Conservation (phyloP, 2,888 invertebrate species). For the Vannuccia rotundouncinata region DNA sequence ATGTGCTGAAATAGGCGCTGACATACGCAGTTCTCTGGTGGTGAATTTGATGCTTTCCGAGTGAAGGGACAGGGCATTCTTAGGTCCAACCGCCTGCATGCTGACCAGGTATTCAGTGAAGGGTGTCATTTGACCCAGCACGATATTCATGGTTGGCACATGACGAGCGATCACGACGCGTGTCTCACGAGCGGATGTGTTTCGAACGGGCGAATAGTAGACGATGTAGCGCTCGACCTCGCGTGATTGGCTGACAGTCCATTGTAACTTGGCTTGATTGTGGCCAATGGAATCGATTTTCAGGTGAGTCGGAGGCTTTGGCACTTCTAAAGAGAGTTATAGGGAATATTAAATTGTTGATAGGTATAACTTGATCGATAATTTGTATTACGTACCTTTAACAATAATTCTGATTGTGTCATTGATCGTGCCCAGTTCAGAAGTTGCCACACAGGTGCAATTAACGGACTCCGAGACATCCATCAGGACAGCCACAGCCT, state of each 20-base stretch:
- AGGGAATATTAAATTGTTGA: not conserved
- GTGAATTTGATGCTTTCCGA: not conserved
- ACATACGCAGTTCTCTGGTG: not conserved
- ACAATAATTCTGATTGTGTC: conserved; percentile 24
- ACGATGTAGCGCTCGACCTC: not conserved
- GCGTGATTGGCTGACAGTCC: not conserved
- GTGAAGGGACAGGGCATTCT: not conserved
- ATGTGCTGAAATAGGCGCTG: not conserved
- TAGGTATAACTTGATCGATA: too few relatives aligned
- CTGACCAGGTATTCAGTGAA: not conserved
- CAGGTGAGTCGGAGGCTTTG: not conserved
- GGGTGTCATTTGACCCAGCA: not conserved
- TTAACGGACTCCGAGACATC: conserved; percentile 33
- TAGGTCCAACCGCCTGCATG: not conserved
- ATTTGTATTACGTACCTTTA: conserved; percentile 20
- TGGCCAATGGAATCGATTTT: not conserved
- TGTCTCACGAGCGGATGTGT: not conserved
- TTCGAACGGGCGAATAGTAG: not conserved
- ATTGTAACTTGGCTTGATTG: not conserved
- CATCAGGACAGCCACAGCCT: conserved; percentile 8
- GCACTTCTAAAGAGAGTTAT: not conserved
- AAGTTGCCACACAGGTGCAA: conserved; percentile 30
- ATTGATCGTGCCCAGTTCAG: conserved; percentile 27
- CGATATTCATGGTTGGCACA: not conserved
- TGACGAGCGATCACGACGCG: not conserved